These are phyloP conservation scores for Fregata magnificens DNA, from an alignment of 2,113 vertebrate genomes.

Conservation along the genomic window DNA sequence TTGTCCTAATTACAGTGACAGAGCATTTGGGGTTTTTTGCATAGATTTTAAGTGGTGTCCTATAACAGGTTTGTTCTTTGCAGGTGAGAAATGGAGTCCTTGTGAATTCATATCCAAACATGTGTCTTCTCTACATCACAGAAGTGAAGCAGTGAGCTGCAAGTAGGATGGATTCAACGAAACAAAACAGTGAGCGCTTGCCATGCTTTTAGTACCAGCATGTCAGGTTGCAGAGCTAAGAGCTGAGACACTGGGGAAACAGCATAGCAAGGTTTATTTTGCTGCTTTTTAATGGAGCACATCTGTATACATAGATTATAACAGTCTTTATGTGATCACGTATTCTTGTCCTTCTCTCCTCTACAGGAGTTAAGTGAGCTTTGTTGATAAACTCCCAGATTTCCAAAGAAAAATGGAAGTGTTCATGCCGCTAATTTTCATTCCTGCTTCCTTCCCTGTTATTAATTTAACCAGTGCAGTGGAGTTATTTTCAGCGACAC, in stretches of 20 bases:
- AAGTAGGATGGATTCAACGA: not conserved
- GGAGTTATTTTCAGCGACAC: constrained; percentile 4
- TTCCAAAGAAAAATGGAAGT: not conserved
- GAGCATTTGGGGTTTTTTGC: not conserved
- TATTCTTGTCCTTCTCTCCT: not conserved
- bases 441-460: not conserved
- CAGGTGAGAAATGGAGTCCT: not conserved
- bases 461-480: not conserved
- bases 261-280: not conserved
- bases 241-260: not conserved
- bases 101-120: not conserved
- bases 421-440: not conserved
- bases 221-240: not conserved
- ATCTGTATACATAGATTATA: not conserved
- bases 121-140: not conserved
- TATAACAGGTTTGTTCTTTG: not conserved
- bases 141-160: not conserved
- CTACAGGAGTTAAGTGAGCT: not conserved
- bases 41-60: not conserved
- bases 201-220: not conserved
- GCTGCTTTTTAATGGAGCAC: not conserved
- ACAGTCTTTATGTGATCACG: not conserved
- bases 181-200: not conserved
- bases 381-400: not conserved
- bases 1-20: not conserved